Percentiles rank a stretch among this genome's conserved stretches.
These are phyloP conservation scores for Heterochromis multidens DNA, from an alignment of 2,113 vertebrate species.

Conservation along the genomic window DNA sequence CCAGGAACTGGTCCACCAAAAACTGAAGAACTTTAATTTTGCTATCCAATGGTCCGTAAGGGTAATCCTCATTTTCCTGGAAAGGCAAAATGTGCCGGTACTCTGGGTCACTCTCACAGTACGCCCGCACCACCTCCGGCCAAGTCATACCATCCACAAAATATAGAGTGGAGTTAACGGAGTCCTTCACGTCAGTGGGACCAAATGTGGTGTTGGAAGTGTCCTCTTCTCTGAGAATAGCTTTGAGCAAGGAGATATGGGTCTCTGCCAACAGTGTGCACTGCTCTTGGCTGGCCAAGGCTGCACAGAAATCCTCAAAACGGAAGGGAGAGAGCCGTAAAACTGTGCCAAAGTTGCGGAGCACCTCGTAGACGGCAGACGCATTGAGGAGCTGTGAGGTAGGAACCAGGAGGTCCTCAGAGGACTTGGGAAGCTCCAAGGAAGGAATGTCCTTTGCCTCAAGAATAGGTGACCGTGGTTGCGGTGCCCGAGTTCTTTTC, in stretches of 20 bases:
- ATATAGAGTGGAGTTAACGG: constrained; percentile 96
- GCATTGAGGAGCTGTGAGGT: constrained; percentile 92
- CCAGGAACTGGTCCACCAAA: constrained; percentile 96
- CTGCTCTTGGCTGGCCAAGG: constrained; percentile 94
- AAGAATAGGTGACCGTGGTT: constrained; percentile 87
- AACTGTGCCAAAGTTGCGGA: constrained; percentile 96
- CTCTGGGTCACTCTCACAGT: constrained; percentile 96
- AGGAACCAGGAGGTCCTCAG: constrained; percentile 96
- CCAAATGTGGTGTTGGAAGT: constrained; percentile 98
- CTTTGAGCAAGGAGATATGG: constrained; percentile 92
- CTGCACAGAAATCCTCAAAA: constrained; percentile 97
- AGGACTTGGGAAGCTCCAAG: constrained; percentile 94
- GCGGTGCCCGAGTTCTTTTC: constrained; percentile 82
- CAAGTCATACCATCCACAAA: constrained; percentile 99
- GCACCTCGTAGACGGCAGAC: constrained; percentile 94
- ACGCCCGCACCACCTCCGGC: constrained; percentile 95
- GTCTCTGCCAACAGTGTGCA: constrained; percentile 97
- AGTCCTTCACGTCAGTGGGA: constrained; percentile 97
- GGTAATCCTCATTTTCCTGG: constrained; percentile 93
- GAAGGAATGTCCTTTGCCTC: constrained; percentile 93
- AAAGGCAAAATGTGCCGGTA: constrained; percentile 90
- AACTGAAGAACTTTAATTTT: constrained; percentile 99
- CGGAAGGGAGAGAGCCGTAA: constrained; percentile 95
- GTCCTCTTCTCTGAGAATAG: constrained; percentile 97
- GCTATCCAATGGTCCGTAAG: constrained; percentile 92